phyloP scores from a whole-genome alignment of 2,797 vertebrate species.

The Lerista edwardsae region DNA sequence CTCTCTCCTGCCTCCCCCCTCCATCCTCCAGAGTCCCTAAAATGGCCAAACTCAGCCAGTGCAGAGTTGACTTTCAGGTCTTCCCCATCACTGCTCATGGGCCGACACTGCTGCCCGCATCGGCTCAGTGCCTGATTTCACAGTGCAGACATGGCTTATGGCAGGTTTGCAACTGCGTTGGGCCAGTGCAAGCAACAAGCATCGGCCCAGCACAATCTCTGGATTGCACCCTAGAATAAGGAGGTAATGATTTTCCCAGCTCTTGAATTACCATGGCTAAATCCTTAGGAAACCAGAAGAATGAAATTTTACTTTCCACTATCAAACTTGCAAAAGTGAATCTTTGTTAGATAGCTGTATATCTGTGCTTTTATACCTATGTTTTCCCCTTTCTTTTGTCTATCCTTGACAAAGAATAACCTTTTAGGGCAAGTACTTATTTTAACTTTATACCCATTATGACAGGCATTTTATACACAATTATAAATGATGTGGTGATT shows the following conservation, averaged over 20 bases:
- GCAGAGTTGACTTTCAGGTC: no score
- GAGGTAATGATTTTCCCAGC: background rate
- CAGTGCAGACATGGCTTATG: no score
- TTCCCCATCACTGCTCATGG: no score
- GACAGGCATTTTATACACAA: background rate
- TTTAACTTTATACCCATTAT: background rate
- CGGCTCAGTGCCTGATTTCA: no score
- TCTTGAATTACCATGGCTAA: conserved; percentile 11
- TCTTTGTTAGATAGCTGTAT: background rate
- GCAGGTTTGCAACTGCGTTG: no score
- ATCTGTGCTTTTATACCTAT: background rate
- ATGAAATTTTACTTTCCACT: background rate
- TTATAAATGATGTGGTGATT: background rate
- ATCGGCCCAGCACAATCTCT: no score
- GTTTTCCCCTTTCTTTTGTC: background rate
- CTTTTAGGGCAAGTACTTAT: background rate
- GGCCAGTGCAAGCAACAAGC: no score
- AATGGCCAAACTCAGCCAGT: no score
- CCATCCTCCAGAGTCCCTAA: no score
- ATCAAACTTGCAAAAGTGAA: background rate
- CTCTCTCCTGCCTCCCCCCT: no score
- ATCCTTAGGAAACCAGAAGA: conserved; percentile 2
- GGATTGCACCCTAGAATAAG: no score
- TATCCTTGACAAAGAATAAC: background rate
- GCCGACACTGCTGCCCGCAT: no score